Conservation (phyloP, 2,888 invertebrate genomes). For the Melieria picta region DNA sequence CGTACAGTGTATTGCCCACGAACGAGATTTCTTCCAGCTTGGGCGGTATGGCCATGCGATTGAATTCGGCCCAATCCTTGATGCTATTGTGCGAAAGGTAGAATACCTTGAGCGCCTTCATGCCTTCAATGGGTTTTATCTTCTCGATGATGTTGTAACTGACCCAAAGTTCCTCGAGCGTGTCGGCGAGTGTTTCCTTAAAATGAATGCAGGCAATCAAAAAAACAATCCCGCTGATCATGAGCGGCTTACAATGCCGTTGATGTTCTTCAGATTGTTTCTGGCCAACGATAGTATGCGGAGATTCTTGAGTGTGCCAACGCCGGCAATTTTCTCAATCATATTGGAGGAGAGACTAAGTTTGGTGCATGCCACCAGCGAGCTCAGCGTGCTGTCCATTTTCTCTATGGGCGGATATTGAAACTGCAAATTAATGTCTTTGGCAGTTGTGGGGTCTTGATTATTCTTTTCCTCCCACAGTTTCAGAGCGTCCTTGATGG, state of each 20-base stretch:
- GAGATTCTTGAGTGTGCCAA: conserved; percentile 84
- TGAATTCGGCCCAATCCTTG: conserved; percentile 91
- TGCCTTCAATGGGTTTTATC: conserved; percentile 83
- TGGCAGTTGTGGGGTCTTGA: conserved; percentile 74
- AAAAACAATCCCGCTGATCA: neutral
- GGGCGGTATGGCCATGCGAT: conserved; percentile 79
- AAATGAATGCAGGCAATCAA: conserved; percentile 5
- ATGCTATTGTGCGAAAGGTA: conserved; percentile 86
- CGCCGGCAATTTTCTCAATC: conserved; percentile 90
- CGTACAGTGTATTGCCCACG: conserved; percentile 82
- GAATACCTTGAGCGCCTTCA: conserved; percentile 84
- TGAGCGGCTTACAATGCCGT: conserved; percentile 75
- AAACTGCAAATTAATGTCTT: conserved; percentile 83
- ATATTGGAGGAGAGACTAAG: conserved; percentile 91
- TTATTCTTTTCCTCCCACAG: conserved; percentile 84
- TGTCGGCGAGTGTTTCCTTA: conserved; percentile 85
- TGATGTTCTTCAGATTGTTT: conserved; percentile 89
- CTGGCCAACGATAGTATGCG: conserved; percentile 85
- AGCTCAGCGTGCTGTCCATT: conserved; percentile 86
- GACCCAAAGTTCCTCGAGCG: conserved; percentile 92
- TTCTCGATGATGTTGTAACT: conserved; percentile 95
- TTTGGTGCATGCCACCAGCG: conserved; percentile 81
- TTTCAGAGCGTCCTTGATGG: conserved; percentile 87
- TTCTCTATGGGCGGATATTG: conserved; percentile 95
- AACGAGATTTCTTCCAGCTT: conserved; percentile 83